Evolutionary conservation across 2,113 vertebrate genomes (phyloP), one percentile per base, ranked within the genome.

Genomic region (Holacanthus passer): DNA sequence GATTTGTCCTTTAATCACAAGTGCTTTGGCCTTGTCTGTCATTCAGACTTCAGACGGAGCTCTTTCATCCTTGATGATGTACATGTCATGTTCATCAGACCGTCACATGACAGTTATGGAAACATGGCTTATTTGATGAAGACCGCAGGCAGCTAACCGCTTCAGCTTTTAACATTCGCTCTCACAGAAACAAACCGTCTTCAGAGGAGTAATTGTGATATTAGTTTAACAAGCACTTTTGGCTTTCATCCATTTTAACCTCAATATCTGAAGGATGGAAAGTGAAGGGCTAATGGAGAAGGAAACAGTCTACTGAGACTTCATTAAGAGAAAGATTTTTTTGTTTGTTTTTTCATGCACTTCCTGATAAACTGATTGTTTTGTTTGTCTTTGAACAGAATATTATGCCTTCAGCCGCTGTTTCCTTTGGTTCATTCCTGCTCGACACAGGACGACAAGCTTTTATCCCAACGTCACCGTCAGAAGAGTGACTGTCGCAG

Each of bases 221-320:
- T 89, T 88, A 86, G 65, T 82, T 75, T 70, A 81, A 91, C 77
- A 81, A 86, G 86, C 77, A 27, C 48, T 78, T 87, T 76, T 82
- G 82, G 90, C 83, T 89, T 89, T 86, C 48, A 77, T 91, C 82
- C 83, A 78, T 71, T 80, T 79, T 60, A 73, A 76, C 64, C 66
- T 82, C 59, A 0, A 16, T 24, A 22, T 66, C 7, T 82, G 50
- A 89, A 71, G 76, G 24, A 52, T 56, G 50, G 55, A 72, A 53
- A 63, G 65, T 39, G 27, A 68, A 19, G 35, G 53, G 64, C 64
- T 63, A 80, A 82, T 76, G 58, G 47, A 75, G 76, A 74, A 19
- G 31, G 59, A 70, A 24, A 19, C 60, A 32, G 81, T 77, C 60
- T 39, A 2, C n/a, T 43, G 53, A 77, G 68, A 66, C 71, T 84